Evolutionary conservation across 1,140 invertebrate genomes (phyloP).

Genomic region (Helicoverpa armigera): DNA sequence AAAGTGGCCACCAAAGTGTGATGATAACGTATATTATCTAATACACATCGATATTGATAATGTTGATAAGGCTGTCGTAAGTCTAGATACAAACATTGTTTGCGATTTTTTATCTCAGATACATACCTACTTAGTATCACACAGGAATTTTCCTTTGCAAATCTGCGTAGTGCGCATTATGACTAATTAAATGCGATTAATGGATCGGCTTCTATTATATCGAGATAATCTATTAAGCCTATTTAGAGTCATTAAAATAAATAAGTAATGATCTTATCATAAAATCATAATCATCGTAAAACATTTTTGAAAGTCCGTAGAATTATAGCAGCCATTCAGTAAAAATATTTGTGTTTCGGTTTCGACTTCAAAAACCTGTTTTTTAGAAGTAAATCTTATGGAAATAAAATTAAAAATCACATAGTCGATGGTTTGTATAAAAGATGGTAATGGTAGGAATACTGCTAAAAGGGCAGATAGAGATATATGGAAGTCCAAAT

Average conservation of each 20-base stretch:
- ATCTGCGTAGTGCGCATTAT: slow-evolving; percentile 26
- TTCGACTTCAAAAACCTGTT: no score
- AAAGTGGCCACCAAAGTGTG: slow-evolving; percentile 6
- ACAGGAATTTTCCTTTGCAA: slow-evolving; percentile 35
- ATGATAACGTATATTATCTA: background rate
- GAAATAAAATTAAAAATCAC: background rate
- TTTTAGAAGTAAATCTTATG: no score
- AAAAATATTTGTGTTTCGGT: no score
- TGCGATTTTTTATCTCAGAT: slow-evolving; percentile 32
- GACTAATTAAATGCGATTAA: slow-evolving; percentile 28
- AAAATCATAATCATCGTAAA: background rate
- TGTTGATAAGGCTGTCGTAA: slow-evolving; percentile 46
- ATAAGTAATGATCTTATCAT: background rate
- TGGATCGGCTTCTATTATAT: background rate
- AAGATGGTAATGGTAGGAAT: background rate
- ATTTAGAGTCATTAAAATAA: no score
- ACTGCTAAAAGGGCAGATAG: background rate
- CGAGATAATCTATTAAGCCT: slow-evolving; percentile 3
- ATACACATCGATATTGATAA: slow-evolving; percentile 4
- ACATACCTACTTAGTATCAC: background rate
- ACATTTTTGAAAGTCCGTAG: background rate
- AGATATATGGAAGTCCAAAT: no score
- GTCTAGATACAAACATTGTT: slow-evolving; percentile 42
- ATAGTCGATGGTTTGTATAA: background rate
- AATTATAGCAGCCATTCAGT: no score